These are phyloP conservation scores for Pygocentrus nattereri DNA, from an alignment of 2,797 vertebrate genomes.

Conservation along the genomic window DNA sequence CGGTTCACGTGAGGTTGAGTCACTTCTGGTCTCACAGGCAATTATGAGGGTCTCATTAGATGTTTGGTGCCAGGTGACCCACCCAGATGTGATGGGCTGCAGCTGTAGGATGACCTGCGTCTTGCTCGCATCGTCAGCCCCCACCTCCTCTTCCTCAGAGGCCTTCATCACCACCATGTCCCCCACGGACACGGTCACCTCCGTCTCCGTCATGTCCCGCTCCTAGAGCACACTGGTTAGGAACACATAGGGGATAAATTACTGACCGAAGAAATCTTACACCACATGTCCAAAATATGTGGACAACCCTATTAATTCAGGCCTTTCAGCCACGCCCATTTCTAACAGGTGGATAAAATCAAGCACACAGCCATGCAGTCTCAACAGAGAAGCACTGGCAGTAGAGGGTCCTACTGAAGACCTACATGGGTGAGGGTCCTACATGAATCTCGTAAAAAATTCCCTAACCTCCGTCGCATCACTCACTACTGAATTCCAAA, in stretches of 20 bases:
- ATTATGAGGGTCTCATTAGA: background rate
- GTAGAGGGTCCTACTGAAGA: no score
- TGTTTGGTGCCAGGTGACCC: slow-evolving; percentile 62
- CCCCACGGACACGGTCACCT: slow-evolving; percentile 91
- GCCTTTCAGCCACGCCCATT: no score
- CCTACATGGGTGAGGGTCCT: no score
- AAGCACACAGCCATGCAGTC: no score
- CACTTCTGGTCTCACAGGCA: background rate
- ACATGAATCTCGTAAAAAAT: no score
- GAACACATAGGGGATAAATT: background rate
- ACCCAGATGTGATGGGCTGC: slow-evolving; percentile 91
- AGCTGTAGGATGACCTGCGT: slow-evolving; percentile 95
- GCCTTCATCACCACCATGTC: slow-evolving; percentile 92
- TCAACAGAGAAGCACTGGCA: no score
- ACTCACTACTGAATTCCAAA: no score
- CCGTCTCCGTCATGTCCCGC: slow-evolving; percentile 86
- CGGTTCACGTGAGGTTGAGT: background rate
- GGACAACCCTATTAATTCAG: no score
- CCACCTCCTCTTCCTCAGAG: slow-evolving; percentile 82
- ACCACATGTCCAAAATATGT: no score
- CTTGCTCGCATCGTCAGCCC: slow-evolving; percentile 87
- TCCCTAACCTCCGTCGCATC: no score
- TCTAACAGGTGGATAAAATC: no score
- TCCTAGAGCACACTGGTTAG: slow-evolving; percentile 30
- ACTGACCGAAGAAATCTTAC: no score